Base-by-base conservation (phyloP, 2,797 vertebrate genomes). In the Cichlasoma orientale region DNA sequence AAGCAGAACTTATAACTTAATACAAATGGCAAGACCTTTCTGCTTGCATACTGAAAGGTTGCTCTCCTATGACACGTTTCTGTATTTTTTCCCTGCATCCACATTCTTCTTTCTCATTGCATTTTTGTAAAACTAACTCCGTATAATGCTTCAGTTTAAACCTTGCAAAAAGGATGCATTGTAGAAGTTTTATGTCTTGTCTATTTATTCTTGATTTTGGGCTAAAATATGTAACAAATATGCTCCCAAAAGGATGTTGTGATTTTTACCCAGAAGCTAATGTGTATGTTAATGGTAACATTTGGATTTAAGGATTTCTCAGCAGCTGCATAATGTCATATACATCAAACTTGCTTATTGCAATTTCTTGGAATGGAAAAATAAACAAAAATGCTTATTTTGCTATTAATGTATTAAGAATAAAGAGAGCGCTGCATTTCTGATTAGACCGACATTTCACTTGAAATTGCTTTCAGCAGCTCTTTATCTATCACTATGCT, bases 1-100 rank as follows among this genome's bases (percentile, higher is more conserved):
- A 44, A 47, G 5, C 14, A 47, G 19, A 50, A 18, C 44, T 50
- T 44, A 63, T 58, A 63, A 77, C 55, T 78, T 77, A 88, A 33
- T 75, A 55, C n/a, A 86, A 66, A 55, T 78, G 84, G 85, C 86
- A 83, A 56, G 72, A 87, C 75, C 72, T 88, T 80, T 85, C 72
- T 72, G 66, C 72, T 61, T 44, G 14, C 54, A 78, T 71, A 29
- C 63, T 54, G 23, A 86, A 75, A 73, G 36, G 69, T 47, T 77
- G 7, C 54, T 76, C 29, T 56, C 38, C 14, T 78, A 56, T 78
- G 57, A 73, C 54, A 66, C 56, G 72, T 79, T 78, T 83, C 58
- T 78, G 56, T 33, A 50, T 55, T 59, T 80, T 74, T 29, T 72
- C 29, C 57, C 23, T 54, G n/a, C 5, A 4, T 54, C 36, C n/a